Evolutionary conservation across 2,888 invertebrate genomes (phyloP), one percentile per base, ranked within the genome.

Genomic region (Amphipyra tragopoginis): DNA sequence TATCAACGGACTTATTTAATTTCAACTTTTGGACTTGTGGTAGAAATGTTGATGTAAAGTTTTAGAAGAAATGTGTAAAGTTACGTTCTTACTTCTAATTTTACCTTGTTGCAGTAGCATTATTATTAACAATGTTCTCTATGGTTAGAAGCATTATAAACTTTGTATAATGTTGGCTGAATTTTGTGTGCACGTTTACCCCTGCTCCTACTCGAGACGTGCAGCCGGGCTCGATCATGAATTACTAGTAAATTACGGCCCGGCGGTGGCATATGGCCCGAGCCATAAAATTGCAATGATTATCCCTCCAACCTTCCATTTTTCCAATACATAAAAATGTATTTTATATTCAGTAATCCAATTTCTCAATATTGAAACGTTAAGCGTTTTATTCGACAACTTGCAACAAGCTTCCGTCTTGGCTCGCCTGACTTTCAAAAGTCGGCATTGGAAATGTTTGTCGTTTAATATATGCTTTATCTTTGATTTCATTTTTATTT

Each of bases 231-330:
- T 40, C 42, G 47, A 29, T 14, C 57, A 62, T 74, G 42, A 54
- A 40, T 51, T 13, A 34, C 40, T 42, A 57, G 50, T 68, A 67
- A 74, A 71, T 74, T 51, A 58, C 15, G 7, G 40, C 14, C 7
- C 26, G 21, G 34, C 8, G 57, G 52, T 21, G 56, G 43, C 53
- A 57, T 13, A 44, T 39, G 69, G 38, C n/a, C 7, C 2, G 6
- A 26, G 14, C 42, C 36, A 61, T 74, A 57, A 68, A 55, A 55
- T 36, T 57, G 34, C 51, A 74, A 54, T 42, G 47, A 67, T 42
- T 52, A 49, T 14, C 38, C 14, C 38, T 54, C 26, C 33, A 49
- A 15, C 34, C 47, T 57, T 53, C 26, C 13, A 34, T 38, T 59
- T 59, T 48, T n/a, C n/a, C 52, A 40, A 44, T 56, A 26, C 21